phyloP scores from a whole-genome alignment of 2,888 invertebrate species.

The Poecilus cupreus region DNA sequence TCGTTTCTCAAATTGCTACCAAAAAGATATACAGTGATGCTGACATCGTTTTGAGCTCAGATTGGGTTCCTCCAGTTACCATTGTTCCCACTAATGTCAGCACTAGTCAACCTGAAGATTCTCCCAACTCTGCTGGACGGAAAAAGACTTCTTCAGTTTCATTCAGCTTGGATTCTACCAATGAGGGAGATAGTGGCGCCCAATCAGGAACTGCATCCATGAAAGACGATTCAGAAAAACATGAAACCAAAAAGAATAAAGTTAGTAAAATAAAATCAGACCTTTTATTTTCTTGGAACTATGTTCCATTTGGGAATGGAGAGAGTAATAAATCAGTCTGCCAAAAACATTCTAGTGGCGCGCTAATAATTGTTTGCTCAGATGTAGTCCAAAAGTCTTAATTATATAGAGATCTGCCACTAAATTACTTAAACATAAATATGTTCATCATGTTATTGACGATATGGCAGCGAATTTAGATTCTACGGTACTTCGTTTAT shows the following conservation, averaged over 20 bases:
- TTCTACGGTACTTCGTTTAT: too few relatives aligned
- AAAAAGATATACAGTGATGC: conserved; percentile 90
- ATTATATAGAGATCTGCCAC: too few relatives aligned
- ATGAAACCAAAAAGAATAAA: conserved; percentile 76
- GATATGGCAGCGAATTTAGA: too few relatives aligned
- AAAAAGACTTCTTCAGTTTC: conserved; percentile 84
- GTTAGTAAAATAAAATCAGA: conserved; percentile 69
- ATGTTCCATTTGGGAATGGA: too few relatives aligned
- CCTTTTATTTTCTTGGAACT: too few relatives aligned
- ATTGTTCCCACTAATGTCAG: conserved; percentile 82
- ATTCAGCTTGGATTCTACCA: conserved; percentile 81
- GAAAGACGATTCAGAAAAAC: conserved; percentile 72
- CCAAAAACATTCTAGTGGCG: too few relatives aligned
- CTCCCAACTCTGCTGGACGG: conserved; percentile 71
- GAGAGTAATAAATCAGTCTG: too few relatives aligned
- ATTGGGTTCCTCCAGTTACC: conserved; percentile 91
- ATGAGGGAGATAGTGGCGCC: conserved; percentile 74
- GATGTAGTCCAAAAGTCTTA: too few relatives aligned
- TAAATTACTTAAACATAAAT: too few relatives aligned
- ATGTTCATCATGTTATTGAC: too few relatives aligned
- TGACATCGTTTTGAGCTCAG: conserved; percentile 89
- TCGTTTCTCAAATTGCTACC: conserved; percentile 78
- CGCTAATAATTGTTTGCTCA: too few relatives aligned
- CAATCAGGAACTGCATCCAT: conserved; percentile 70
- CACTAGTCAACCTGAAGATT: conserved; percentile 74